Base-by-base conservation (phyloP, 2,888 invertebrate genomes). In the Drosophila lutescens region DNA sequence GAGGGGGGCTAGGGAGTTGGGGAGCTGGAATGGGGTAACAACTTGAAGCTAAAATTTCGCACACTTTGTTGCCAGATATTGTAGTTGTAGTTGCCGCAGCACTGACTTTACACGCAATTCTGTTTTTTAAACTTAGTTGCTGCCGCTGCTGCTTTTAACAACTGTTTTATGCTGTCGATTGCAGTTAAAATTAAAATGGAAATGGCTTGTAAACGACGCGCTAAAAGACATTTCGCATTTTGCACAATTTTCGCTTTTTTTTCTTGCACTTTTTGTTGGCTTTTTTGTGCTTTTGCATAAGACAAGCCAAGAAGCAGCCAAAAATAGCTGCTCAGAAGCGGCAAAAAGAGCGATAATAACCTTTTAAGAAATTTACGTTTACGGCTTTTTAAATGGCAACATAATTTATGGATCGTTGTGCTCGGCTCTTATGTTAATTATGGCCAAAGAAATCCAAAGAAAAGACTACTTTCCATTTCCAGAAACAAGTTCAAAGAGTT, bases 181-280 rank as follows among this genome's bases (percentile, higher is more conserved):
- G 83, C 83, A 82, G 74, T 80, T 78, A 80, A 86, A 86, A 82
- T 78, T 68, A 61, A 76, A 76, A 78, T 78, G 79, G 62, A 78
- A 79, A 80, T 82, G 76, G 63, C 75, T 80, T 77, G 75, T 82
- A 78, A 81, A 69, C 76, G 80, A 86, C 74, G 80, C 83, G 83
- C 86, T 83, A 80, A 77, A 77, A 77, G 75, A 71, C 86, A 77
- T 77, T 79, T 78, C 71, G 59, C 67, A 62, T 70, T 71, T 66
- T n/a, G 63, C 74, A 55, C 57, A 73, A 63, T 77, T 78, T 74
- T 66, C 44, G 61, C 32, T 49, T 51, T 51, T 23, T 51, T 51
- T n/a, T 20, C 10, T 20, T 9, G 30, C 15, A 30, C 32, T 36
- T 44, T 36, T 43, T 49, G 23, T 20, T 26, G 2, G 26, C 26